Base-by-base conservation (phyloP, 2,113 vertebrate genomes). In the Pycnonotus jocosus region DNA sequence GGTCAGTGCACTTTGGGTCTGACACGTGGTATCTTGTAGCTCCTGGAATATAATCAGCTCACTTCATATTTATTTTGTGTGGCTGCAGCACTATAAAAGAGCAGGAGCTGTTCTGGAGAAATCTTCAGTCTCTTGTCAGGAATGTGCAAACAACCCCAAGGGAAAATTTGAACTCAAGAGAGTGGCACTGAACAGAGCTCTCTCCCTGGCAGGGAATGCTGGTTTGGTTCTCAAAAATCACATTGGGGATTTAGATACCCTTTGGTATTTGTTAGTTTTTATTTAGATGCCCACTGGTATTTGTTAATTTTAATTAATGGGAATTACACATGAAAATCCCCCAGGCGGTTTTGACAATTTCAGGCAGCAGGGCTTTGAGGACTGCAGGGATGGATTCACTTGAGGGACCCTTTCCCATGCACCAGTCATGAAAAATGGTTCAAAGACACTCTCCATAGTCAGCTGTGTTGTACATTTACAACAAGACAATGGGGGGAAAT, bases 1-100 rank as follows among this genome's bases (percentile, higher is more conserved):
- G 93, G 92, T 90, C 96, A 93, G 93, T 69, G 96, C 93, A 90
- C 93, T 96, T 88, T 71, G 93, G 93, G 95, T 85, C 48, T 72
- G 85, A 86, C 47, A 84, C n/a, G 68, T 65, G 61, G 62, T 87
- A 57, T 40, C 90, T 92, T 3, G 20, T 84, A 96, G 83, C 92
- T 97, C 51, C 78, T 61, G 53, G 81, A 95, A 92, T 97, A 95
- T 90, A 82, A 86, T 94, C 65, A 85, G 69, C 58, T 68, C 78
- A 50, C 72, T 95, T 90, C 81, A 54, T 95, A 82, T 92, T 96
- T 96, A 92, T 94, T 93, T 93, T 77, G 56, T 95, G 68, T 77
- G 78, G 68, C 84, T 92, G 45, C 70, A 90, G 79, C 71, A 81
- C 47, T 87, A 73, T 50, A 68, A 78, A 72, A 64, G 40, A 95